Percentiles rank a stretch among this genome's conserved stretches.
Conservation (phyloP, 2,888 invertebrate species). For the Philereme transversata region DNA sequence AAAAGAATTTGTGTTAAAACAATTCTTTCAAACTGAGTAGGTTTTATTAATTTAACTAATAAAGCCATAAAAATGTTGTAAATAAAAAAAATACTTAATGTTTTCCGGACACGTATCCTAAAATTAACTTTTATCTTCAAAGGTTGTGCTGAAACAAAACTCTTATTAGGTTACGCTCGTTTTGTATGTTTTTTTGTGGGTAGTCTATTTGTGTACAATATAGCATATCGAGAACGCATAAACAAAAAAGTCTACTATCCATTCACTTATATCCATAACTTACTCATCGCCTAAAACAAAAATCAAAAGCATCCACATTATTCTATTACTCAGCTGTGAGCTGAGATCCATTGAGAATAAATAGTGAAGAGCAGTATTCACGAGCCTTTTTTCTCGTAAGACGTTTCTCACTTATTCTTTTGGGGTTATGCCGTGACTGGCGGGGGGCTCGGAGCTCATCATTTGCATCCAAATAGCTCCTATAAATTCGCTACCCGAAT, state of each 20-base stretch:
- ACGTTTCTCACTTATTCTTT: conserved; percentile 81
- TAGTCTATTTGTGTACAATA: too few relatives aligned
- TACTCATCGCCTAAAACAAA: neutral
- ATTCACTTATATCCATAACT: conserved; percentile 21
- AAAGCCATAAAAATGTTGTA: too few relatives aligned
- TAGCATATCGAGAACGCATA: too few relatives aligned
- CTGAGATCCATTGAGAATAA: conserved; percentile 63
- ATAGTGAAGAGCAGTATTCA: conserved; percentile 65
- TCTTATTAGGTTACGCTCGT: too few relatives aligned
- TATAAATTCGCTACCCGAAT: conserved; percentile 82
- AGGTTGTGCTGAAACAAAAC: too few relatives aligned
- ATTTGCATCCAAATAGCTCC: conserved; percentile 83
- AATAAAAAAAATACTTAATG: too few relatives aligned
- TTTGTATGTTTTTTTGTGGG: too few relatives aligned
- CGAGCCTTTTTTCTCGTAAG: conserved; percentile 72
- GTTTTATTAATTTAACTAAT: too few relatives aligned
- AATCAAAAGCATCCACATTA: conserved; percentile 46
- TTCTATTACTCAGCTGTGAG: conserved; percentile 52
- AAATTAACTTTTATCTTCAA: too few relatives aligned
- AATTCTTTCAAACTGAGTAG: too few relatives aligned
- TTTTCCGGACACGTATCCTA: too few relatives aligned
- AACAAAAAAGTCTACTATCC: conserved; percentile 25
- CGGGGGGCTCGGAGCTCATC: conserved; percentile 74
- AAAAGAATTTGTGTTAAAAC: too few relatives aligned
- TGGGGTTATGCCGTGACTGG: conserved; percentile 71